Percentiles rank a stretch among this genome's conserved stretches.
phyloP scores from a whole-genome alignment of 2,797 vertebrate genomes.

The Pteropus rufus region DNA sequence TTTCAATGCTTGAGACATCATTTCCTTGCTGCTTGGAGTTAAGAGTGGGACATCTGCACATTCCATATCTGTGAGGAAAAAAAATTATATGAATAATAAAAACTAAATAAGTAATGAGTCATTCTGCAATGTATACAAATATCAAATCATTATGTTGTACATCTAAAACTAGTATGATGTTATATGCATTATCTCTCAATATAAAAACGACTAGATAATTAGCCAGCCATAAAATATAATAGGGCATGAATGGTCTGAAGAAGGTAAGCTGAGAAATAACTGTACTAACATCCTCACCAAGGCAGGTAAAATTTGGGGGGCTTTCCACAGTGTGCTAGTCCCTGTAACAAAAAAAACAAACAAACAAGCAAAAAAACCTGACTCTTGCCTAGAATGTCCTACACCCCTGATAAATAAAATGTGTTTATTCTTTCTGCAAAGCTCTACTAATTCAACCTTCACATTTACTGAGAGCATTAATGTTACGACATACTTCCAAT shows the following conservation, averaged over 20 bases:
- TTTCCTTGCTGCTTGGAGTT: conserved; percentile 98
- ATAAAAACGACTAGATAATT: background rate
- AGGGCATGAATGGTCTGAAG: background rate
- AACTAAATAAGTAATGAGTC: background rate
- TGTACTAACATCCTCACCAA: background rate
- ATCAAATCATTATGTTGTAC: background rate
- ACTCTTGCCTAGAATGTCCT: background rate
- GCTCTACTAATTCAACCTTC: background rate
- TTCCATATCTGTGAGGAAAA: conserved; percentile 91
- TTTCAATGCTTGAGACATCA: conserved; percentile 99
- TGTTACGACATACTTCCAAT: background rate
- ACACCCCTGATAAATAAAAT: background rate
- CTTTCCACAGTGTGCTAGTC: background rate
- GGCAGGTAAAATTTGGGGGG: background rate
- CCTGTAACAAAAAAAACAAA: background rate
- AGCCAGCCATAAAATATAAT: background rate
- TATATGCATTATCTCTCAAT: background rate
- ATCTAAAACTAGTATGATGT: background rate
- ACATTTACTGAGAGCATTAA: background rate
- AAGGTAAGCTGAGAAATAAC: conserved; percentile 12
- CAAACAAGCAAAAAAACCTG: background rate
- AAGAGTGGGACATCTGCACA: conserved; percentile 96
- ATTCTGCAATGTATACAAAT: background rate
- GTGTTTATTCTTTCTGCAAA: background rate
- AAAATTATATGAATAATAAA: background rate